These are phyloP conservation scores for Cataglyphis livida DNA, from an alignment of 2,888 invertebrate genomes.

Conservation along the genomic window DNA sequence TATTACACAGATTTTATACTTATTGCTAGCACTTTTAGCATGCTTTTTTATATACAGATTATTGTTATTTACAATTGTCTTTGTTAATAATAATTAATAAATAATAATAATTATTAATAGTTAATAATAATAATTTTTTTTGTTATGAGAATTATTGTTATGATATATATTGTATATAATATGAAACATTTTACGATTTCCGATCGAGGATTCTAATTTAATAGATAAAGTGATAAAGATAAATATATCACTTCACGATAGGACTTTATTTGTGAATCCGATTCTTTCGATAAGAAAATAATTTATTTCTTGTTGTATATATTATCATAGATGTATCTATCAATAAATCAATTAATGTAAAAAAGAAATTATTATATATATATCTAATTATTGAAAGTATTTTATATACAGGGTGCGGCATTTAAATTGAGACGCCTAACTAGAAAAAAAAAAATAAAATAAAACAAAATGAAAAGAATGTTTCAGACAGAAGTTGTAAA, in stretches of 20 bases:
- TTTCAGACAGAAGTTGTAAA: too few species aligned
- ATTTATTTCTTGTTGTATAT: constrained; percentile 49
- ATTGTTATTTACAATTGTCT: background rate
- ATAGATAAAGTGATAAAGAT: constrained; percentile 28
- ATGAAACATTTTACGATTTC: constrained; percentile 34
- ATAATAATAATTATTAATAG: too few species aligned
- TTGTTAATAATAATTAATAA: too few species aligned
- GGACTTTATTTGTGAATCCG: constrained; percentile 20
- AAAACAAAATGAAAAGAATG: too few species aligned
- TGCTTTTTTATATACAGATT: background rate
- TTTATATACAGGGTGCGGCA: constrained; percentile 61
- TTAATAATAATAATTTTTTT: constrained; percentile 26
- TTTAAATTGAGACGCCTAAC: constrained; percentile 65
- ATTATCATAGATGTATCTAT: constrained; percentile 46
- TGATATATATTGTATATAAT: constrained; percentile 10
- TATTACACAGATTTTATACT: background rate
- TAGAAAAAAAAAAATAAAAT: too few species aligned
- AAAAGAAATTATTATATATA: constrained; percentile 30
- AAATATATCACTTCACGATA: constrained; percentile 24
- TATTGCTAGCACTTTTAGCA: background rate
- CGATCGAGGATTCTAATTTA: constrained; percentile 12
- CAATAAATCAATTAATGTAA: constrained; percentile 47
- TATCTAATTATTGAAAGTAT: background rate
- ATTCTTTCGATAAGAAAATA: constrained; percentile 33
- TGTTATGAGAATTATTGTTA: background rate